Evolutionary conservation across 2,888 invertebrate species (phyloP).

Genomic region (Drosophila imparisetae): DNA sequence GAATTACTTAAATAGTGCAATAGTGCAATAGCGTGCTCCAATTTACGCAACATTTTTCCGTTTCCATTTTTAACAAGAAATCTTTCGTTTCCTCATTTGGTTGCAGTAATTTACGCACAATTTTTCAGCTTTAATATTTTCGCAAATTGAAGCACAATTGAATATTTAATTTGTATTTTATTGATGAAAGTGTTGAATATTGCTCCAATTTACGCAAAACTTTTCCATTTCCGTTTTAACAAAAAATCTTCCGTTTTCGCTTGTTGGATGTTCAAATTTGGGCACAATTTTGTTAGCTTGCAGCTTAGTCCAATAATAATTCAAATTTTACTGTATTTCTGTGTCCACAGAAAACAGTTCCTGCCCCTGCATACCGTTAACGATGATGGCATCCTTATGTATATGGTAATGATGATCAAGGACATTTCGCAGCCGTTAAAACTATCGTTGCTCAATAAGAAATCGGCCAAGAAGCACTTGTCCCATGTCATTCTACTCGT

Average conservation of each 20-base stretch:
- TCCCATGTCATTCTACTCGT: constrained; percentile 81
- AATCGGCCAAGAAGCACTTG: constrained; percentile 80
- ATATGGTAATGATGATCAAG: constrained; percentile 79
- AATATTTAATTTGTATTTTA: not conserved
- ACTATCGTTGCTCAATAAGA: constrained; percentile 76
- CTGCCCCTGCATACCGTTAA: constrained; percentile 64
- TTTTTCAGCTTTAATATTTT: not conserved
- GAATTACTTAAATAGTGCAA: too few species aligned
- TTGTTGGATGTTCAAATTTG: not conserved
- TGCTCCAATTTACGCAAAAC: not conserved
- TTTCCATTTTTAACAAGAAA: not conserved
- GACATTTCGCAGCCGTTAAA: constrained; percentile 77
- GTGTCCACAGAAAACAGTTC: constrained; percentile 64
- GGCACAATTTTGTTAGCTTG: not conserved
- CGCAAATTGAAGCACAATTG: not conserved
- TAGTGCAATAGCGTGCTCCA: not conserved
- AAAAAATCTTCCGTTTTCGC: not conserved
- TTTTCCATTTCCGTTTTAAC: not conserved
- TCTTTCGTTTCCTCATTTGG: not conserved
- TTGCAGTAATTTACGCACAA: not conserved
- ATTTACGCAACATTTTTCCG: not conserved
- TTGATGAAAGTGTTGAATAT: not conserved
- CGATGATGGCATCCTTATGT: constrained; percentile 81
- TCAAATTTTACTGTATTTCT: not conserved
- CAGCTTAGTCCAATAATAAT: not conserved